A percentile compares a stretch with the other conserved stretches of the same genome.
phyloP scores from a whole-genome alignment of 1,140 invertebrate genomes.

The Ylistrum balloti region DNA sequence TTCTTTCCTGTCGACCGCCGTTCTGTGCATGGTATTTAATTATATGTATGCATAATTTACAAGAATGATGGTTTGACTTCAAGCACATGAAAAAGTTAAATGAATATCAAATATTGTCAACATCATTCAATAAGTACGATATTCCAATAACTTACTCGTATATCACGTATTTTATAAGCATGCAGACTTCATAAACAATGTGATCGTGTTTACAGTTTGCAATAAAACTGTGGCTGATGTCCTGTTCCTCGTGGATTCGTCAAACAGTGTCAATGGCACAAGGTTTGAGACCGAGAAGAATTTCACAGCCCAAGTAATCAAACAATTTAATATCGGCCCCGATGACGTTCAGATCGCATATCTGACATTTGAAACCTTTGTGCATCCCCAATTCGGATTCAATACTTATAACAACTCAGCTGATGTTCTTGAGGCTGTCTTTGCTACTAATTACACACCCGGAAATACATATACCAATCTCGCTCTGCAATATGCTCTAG shows the following conservation, averaged over 20 bases:
- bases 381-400: not conserved
- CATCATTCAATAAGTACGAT: no score
- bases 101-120: no score
- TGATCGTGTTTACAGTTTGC: not conserved
- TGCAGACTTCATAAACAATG: not conserved
- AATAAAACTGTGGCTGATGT: constrained; percentile 3
- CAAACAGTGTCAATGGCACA: not conserved
- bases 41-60: no score
- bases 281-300: not conserved
- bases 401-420: not conserved
- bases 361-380: not conserved
- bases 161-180: no score
- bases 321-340: not conserved
- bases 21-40: no score
- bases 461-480: not conserved
- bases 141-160: no score
- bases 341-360: not conserved
- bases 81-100: no score
- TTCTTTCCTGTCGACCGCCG: no score
- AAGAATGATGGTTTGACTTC: no score
- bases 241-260: not conserved
- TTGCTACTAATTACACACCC: not conserved
- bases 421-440: not conserved
- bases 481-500: not conserved
- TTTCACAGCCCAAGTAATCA: not conserved